phyloP scores from a whole-genome alignment of 2,797 vertebrate genomes.

The Anableps anableps region DNA sequence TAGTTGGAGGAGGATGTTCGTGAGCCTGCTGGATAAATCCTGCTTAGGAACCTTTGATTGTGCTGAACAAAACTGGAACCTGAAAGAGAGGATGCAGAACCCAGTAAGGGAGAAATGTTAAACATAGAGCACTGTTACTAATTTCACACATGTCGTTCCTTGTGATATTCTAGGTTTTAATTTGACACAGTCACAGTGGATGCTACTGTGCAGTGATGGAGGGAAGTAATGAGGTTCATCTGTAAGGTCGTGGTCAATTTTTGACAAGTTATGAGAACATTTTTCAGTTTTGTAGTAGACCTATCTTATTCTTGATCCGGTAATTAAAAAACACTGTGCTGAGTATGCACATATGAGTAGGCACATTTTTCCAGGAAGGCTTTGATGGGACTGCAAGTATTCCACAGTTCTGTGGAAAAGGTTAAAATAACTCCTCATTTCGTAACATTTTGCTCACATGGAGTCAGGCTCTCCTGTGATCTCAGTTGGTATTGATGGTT shows the following conservation, averaged over 20 bases:
- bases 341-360: too few species aligned
- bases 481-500: not conserved
- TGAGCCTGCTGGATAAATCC: conserved; percentile 86
- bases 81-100: conserved; percentile 33
- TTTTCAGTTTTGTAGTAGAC: not conserved
- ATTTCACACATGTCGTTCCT: conserved; percentile 10
- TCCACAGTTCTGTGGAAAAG: not conserved
- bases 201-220: not conserved
- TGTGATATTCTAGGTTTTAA: not conserved
- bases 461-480: not conserved
- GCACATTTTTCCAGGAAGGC: conserved; percentile 17
- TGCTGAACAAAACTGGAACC: conserved; percentile 84
- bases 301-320: not conserved
- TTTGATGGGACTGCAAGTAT: conserved; percentile 2
- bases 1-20: conserved; percentile 87
- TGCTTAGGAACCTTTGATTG: conserved; percentile 85
- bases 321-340: not conserved
- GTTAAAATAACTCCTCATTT: not conserved
- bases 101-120: not conserved
- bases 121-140: not conserved
- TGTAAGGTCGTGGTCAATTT: not conserved
- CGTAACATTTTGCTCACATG: not conserved
- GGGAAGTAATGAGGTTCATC: conserved; percentile 1
- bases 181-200: not conserved
- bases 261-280: not conserved